These are phyloP conservation scores for Oryzias woworae DNA, from an alignment of 2,113 vertebrate genomes.

Conservation along the genomic window DNA sequence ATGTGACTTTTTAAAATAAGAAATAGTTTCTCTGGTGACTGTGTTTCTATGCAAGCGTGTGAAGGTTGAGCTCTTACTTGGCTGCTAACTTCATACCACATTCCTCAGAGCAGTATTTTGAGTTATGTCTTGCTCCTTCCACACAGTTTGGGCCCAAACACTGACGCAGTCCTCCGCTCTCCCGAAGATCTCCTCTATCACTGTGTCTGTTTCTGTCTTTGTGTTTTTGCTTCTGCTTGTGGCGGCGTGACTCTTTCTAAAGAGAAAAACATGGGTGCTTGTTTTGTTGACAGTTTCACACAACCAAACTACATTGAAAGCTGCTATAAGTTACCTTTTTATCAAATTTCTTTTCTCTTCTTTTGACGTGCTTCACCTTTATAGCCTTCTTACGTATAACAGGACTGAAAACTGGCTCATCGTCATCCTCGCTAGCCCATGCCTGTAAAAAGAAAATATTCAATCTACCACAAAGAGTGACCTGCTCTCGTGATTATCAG, in stretches of 20 bases:
- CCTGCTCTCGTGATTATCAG: not conserved
- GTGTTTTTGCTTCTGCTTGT: constrained; percentile 92
- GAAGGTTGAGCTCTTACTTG: constrained; percentile 77
- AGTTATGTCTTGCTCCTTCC: constrained; percentile 75
- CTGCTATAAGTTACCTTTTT: constrained; percentile 78
- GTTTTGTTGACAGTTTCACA: not conserved
- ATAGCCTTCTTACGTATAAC: constrained; percentile 88
- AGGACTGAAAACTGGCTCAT: constrained; percentile 82
- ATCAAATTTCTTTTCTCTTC: constrained; percentile 91
- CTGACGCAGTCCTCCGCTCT: constrained; percentile 79
- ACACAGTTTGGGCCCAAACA: constrained; percentile 91
- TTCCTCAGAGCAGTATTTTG: constrained; percentile 95
- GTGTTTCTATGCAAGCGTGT: not conserved
- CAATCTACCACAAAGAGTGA: not conserved
- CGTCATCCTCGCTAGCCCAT: constrained; percentile 88
- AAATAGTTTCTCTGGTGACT: not conserved
- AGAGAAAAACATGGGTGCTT: not conserved
- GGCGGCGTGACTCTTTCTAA: constrained; percentile 90
- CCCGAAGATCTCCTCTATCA: constrained; percentile 79
- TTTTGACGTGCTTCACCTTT: constrained; percentile 93
- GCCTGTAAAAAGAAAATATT: constrained; percentile 64
- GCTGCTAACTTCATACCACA: constrained; percentile 94
- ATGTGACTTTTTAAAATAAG: too few species aligned
- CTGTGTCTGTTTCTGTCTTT: constrained; percentile 84
- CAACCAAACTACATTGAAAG: not conserved